A percentile compares a stretch with the other conserved stretches of the same genome.
Conservation (phyloP, 1,140 invertebrate species). For the Hypsibius dujardini region DNA sequence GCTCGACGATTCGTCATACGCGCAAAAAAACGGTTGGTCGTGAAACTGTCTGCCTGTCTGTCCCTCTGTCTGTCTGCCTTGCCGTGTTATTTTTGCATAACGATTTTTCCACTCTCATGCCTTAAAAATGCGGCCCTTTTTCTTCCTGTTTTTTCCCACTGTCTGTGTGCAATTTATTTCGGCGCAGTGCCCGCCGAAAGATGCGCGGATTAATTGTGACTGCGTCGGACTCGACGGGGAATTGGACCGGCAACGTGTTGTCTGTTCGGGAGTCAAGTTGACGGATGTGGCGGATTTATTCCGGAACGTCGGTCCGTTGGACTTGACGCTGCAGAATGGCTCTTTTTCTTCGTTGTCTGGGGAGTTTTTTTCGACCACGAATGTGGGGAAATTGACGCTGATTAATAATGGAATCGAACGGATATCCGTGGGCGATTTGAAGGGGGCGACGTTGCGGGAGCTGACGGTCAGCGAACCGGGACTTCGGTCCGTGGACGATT, state of each 20-base stretch:
- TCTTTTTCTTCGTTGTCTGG: not conserved
- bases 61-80: too few species aligned
- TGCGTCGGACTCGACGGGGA: not conserved
- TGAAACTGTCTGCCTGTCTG: too few species aligned
- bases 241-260: not conserved
- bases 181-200: slow-evolving; percentile 8
- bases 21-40: too few species aligned
- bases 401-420: slow-evolving; percentile 2
- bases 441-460: not conserved
- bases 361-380: not conserved
- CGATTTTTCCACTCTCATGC: too few species aligned
- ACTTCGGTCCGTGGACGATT: not conserved
- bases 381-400: not conserved
- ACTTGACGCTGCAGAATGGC: not conserved
- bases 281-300: not conserved
- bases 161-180: not conserved
- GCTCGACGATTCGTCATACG: too few species aligned
- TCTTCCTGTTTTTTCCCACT: too few species aligned
- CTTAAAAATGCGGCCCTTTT: too few species aligned
- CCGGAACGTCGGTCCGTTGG: not conserved
- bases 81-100: too few species aligned
- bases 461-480: not conserved
- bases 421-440: not conserved
- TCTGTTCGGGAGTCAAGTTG: not conserved
- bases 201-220: not conserved